Base-by-base conservation (phyloP, 2,797 vertebrate genomes). In the Caiman crocodilus region DNA sequence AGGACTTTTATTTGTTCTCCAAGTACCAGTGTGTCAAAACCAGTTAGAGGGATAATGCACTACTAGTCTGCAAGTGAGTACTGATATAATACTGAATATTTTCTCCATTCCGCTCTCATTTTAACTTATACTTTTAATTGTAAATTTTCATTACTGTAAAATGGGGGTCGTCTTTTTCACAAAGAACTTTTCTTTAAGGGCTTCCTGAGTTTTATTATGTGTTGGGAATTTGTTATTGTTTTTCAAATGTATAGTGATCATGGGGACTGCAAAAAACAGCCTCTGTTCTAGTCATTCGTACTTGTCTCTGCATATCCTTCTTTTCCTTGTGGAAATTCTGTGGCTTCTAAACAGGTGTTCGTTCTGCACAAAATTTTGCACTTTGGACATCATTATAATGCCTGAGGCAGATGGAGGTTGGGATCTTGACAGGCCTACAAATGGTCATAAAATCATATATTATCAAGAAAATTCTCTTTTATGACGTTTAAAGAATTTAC, bases 291-390 rank as follows among this genome's bases (percentile, higher is more conserved):
- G 88, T 93, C 87, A 94, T 96, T 95, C 95, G 79, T 97, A 88
- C 95, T 93, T 93, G 92, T 96, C 96, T 91, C 79, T 63, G 77
- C 87, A 91, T 90, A 92, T 80, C 84, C 95, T 90, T 87, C 69
- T 82, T 56, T 93, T 90, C 92, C 91, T 91, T 42, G 75, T 87
- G 95, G 94, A 93, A 93, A 30, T 95, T 96, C 84, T 69, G 85
- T 61, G 91, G 42, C 86, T 93, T 76, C 85, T 93, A 86, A 94
- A 96, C 94, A 96, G 96, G 96, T 96, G 94, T 95, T 93, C 94
- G 91, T 87, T 93, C 84, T 5, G 5, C 83, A 91, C 91, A 93
- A 93, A 95, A 93, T 90, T 85, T 86, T 96, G 93, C 91, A 90
- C 95, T 95, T 96, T 77, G 63, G 91, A 94, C 87, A 95, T 94